These are phyloP conservation scores for Protophormia terraenovae DNA, from an alignment of 2,888 invertebrate genomes.

Conservation along the genomic window DNA sequence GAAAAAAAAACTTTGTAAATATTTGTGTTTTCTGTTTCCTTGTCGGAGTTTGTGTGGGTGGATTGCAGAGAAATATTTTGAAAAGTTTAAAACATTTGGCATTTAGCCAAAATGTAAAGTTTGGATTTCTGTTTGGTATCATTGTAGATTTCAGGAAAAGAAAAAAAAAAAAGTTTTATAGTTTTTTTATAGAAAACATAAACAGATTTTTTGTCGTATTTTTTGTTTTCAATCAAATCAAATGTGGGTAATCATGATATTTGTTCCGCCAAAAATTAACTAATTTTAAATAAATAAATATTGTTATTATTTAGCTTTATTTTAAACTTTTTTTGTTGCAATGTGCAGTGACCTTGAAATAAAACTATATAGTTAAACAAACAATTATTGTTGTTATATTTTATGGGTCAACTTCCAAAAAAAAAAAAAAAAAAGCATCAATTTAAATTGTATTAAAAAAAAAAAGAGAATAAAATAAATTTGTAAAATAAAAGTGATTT, in stretches of 20 bases:
- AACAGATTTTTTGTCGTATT: background rate
- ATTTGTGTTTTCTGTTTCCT: slow-evolving; percentile 44
- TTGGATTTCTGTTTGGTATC: background rate
- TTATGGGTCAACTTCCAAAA: no score
- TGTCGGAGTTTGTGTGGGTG: background rate
- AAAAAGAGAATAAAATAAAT: no score
- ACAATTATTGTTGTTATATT: no score
- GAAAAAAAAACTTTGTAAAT: slow-evolving; percentile 39
- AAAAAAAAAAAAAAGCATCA: no score
- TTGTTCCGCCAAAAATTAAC: slow-evolving; percentile 2
- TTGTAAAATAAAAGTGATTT: no score
- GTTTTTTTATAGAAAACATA: background rate
- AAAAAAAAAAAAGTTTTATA: background rate
- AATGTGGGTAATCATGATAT: background rate
- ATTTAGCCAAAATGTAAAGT: slow-evolving; percentile 16
- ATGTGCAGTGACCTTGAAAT: background rate
- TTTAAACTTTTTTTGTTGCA: background rate
- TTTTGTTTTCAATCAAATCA: slow-evolving; percentile 3
- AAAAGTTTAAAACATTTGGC: slow-evolving; percentile 23
- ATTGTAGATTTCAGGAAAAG: background rate
- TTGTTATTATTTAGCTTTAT: background rate
- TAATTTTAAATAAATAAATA: background rate
- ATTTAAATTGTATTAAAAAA: no score
- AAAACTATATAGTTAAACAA: background rate
- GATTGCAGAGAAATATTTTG: slow-evolving; percentile 2